Percentiles rank a stretch among this genome's conserved stretches.
Conservation (phyloP, 2,113 vertebrate genomes). For the Colaptes auratus region DNA sequence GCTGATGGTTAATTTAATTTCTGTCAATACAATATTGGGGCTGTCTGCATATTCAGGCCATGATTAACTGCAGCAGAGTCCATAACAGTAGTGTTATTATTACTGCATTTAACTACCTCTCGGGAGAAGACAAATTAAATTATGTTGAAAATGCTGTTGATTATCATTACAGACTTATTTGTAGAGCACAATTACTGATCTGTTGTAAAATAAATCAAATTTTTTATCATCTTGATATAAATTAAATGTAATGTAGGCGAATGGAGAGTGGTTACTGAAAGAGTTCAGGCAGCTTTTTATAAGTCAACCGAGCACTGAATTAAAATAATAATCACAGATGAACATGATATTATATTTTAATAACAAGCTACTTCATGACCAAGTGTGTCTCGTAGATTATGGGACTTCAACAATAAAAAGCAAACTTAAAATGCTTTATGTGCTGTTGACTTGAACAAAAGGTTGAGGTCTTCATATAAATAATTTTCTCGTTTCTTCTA, state of each 20-base stretch:
- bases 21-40: slow-evolving; percentile 91
- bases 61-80: slow-evolving; percentile 87
- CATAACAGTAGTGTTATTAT: slow-evolving; percentile 86
- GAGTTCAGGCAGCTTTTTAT: slow-evolving; percentile 70
- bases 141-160: slow-evolving; percentile 90
- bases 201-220: slow-evolving; percentile 92
- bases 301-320: slow-evolving; percentile 73
- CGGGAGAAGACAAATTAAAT: slow-evolving; percentile 91
- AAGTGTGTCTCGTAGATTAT: slow-evolving; percentile 64
- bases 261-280: slow-evolving; percentile 69
- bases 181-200: slow-evolving; percentile 91
- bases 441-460: slow-evolving; percentile 46
- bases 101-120: slow-evolving; percentile 90
- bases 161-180: slow-evolving; percentile 90
- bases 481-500: slow-evolving; percentile 54
- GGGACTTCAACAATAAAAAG: slow-evolving; percentile 51
- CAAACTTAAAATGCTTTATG: slow-evolving; percentile 22
- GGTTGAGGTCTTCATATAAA: slow-evolving; percentile 47
- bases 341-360: slow-evolving; percentile 75
- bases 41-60: slow-evolving; percentile 87
- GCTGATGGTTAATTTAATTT: slow-evolving; percentile 91
- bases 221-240: slow-evolving; percentile 88
- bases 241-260: slow-evolving; percentile 80
- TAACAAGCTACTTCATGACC: slow-evolving; percentile 74
- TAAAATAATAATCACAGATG: slow-evolving; percentile 76